These are phyloP conservation scores for Propithecus deckenii DNA, from an alignment of 2,797 vertebrate species.

Conservation along the genomic window DNA sequence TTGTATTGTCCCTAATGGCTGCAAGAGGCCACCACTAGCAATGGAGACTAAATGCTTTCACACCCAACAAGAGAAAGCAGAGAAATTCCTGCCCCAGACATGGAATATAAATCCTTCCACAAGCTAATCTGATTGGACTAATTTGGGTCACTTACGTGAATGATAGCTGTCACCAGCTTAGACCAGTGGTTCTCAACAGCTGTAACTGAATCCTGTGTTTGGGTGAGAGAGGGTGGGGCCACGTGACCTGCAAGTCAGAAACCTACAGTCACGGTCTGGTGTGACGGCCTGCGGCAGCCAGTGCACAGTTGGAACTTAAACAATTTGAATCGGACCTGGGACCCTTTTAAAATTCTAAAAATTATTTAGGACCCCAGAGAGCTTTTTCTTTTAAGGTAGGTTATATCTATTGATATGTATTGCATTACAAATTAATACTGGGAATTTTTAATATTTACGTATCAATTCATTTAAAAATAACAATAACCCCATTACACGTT, in stretches of 20 bases:
- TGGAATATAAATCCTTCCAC: slow-evolving; percentile 35
- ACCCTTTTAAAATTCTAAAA: slow-evolving; percentile 27
- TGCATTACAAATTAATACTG: not conserved
- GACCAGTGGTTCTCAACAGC: not conserved
- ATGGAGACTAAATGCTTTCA: not conserved
- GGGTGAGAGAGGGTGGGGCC: not conserved
- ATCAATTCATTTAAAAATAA: slow-evolving; percentile 17
- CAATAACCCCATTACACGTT: not conserved
- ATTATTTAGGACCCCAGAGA: not conserved
- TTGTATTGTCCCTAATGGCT: not conserved
- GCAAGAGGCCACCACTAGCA: not conserved
- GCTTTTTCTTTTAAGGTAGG: not conserved
- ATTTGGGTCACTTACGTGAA: slow-evolving; percentile 22
- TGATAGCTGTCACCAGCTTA: slow-evolving; percentile 23
- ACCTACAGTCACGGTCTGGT: not conserved
- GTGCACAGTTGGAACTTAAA: not conserved
- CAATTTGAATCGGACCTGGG: not conserved
- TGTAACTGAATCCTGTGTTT: not conserved
- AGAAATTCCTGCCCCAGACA: slow-evolving; percentile 6
- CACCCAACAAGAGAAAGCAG: not conserved
- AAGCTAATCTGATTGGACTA: slow-evolving; percentile 40
- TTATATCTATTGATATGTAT: not conserved
- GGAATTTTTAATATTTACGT: not conserved
- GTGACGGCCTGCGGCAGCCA: not conserved
- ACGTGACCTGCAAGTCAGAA: not conserved